Evolutionary conservation across 2,797 vertebrate genomes (phyloP), one percentile per base, ranked within the genome.

Genomic region (Eulemur coronatus): DNA sequence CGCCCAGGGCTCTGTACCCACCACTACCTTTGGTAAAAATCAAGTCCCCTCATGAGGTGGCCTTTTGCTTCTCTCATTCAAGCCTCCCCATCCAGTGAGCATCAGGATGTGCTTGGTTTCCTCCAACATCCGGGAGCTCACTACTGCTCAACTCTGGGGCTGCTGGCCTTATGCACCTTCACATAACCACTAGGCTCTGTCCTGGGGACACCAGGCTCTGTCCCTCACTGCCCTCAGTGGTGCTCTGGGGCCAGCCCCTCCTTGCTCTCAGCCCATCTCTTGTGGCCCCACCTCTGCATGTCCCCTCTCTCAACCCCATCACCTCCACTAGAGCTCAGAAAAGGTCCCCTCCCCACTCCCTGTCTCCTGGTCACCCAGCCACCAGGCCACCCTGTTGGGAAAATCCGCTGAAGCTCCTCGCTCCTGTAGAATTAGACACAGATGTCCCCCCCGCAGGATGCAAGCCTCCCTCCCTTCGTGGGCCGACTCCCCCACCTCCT

Each of bases 361-460:
- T 2, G 17, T 33, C n/a, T n/a, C 50, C 13, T 41, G 28, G 41
- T 35, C 72, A 24, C 4, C 7, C 4, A 4, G 24, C 46, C 41
- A 10, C 41, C 7, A 0, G 69, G 0, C 7, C 41, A 38, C 46
- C 12, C 48, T 17, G 17, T 4, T 15, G 8, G 69, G 18, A 12
- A 24, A 57, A 46, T 7, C 14, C 33, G 22, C 50, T 5, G 5
- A 88, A 76, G 48, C 13, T 28, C 43, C 48, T 33, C 33, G 4
- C 9, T 87, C 30, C 33, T 43, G 2, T 7, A 7, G 76, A 87
- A 6, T 33, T 55, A 15, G 38, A 5, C 41, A n/a, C n/a, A 33
- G 2, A 7, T 13, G 10, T 41, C 17, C 10, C 41, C 38, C 43
- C 12, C 0, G 1, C 38, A 41, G 35, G 4, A 59, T 13, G 38